Base-by-base conservation (phyloP, 2,888 invertebrate genomes). In the Cerastoderma edule region DNA sequence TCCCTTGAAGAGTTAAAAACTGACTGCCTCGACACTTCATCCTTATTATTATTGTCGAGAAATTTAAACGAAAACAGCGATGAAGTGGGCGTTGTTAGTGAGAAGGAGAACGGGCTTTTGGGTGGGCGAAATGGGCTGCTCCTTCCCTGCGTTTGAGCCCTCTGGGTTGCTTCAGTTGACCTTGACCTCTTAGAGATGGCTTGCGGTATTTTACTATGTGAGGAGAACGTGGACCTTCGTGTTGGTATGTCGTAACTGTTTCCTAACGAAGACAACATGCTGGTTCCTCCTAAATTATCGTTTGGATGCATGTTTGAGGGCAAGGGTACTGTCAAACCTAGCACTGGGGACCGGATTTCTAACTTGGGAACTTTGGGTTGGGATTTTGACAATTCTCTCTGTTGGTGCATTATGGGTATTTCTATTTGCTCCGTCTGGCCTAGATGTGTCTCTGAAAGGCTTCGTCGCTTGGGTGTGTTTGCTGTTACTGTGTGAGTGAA, bases 311-410 rank as follows among this genome's bases (percentile, higher is more conserved):
- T 63, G 4, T 72, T 46, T 44, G 77, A 71, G 28, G 82, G 69
- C 5, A 83, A 63, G 6, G 84, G 80, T 30, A 85, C 73, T 0
- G 72, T 68, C 16, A 82, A 64, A n/a, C 84, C 83, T 19, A 88
- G 75, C 22, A 81, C 77, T 0, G 89, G 87, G 0, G 90, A 87
- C 28, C 87, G 86, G 10, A 89, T 88, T 70, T 90, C 90, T 6
- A 89, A 81, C 71, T 88, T 88, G 19, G 87, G 88, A 63, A 90
- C 87, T 80, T 90, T 90, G 13, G 90, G 86, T 19, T 84, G 81
- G 6, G 85, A 78, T 19, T 80, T 73, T 16, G 65, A 70, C 13
- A 73, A 27, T 35, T 75, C 74, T 6, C 60, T 32, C 27, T 13
- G 48, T 10, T 75, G 19, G 4, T 76, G 72, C 75, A 83, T 72